Evolutionary conservation across 2,113 vertebrate species (phyloP).

Genomic region (Scolopax mira): DNA sequence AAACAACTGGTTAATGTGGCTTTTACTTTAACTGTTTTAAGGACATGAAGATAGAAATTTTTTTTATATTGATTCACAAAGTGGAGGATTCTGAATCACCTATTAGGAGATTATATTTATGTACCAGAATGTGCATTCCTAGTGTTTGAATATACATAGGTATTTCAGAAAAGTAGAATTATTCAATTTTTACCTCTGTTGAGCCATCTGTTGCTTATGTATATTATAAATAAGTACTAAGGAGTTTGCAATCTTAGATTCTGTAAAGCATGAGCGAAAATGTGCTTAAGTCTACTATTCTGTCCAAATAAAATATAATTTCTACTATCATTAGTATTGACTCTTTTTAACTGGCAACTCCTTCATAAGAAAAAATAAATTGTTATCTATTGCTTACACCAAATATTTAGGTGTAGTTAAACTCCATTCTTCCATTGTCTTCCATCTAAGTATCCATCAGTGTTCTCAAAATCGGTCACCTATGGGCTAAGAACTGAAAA

Average conservation of each 20-base stretch:
- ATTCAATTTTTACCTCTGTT: not conserved
- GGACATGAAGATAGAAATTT: fast-evolving
- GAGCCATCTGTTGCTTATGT: not conserved
- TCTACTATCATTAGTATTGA: not conserved
- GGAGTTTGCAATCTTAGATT: not conserved
- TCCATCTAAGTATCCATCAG: not conserved
- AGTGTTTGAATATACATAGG: not conserved
- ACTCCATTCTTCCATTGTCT: not conserved
- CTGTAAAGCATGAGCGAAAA: not conserved
- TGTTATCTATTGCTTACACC: not conserved
- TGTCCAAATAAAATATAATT: not conserved
- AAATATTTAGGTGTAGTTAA: not conserved
- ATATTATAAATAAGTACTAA: not conserved
- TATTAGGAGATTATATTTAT: not conserved
- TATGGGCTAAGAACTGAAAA: not conserved
- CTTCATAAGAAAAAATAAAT: not conserved
- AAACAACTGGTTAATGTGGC: not conserved
- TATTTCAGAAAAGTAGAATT: slow-evolving; percentile 4
- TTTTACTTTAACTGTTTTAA: not conserved
- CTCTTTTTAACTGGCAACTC: not conserved
- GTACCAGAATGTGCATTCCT: not conserved
- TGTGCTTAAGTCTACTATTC: not conserved
- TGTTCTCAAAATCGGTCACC: not conserved
- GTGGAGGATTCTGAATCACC: not conserved
- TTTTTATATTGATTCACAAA: not conserved